phyloP scores from a whole-genome alignment of 2,113 vertebrate species.

The Myotis brandtii region DNA sequence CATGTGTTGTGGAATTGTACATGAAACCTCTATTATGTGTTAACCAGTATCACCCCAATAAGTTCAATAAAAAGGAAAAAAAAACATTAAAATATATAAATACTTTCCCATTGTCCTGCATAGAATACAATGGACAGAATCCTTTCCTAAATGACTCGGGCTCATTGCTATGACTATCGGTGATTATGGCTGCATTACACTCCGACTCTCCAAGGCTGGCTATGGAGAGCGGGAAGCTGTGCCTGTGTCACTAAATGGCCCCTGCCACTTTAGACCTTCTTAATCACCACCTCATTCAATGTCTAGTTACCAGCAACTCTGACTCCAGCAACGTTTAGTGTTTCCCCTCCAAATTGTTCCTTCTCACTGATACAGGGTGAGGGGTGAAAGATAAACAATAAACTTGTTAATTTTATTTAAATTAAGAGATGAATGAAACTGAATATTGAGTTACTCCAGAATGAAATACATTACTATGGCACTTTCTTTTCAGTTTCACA shows the following conservation, averaged over 20 bases:
- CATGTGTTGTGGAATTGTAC: no score
- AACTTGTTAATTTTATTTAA: background rate
- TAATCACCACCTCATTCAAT: background rate
- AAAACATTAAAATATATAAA: background rate
- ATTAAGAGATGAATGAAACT: background rate
- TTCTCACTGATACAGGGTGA: background rate
- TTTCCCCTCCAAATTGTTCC: background rate
- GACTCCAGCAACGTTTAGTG: background rate
- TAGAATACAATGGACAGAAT: background rate
- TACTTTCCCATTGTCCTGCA: background rate
- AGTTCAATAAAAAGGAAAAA: no score
- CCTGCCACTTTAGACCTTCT: no score
- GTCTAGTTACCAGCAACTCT: background rate
- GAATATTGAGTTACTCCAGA: background rate
- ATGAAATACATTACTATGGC: background rate
- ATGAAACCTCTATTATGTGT: no score
- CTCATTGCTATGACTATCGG: fast-evolving
- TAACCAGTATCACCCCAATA: no score
- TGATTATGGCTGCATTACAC: background rate
- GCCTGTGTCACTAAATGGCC: background rate
- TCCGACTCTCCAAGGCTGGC: background rate
- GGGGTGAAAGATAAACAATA: background rate
- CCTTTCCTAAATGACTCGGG: background rate
- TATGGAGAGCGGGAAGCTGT: fast-evolving
- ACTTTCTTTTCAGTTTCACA: background rate